These are phyloP conservation scores for Artibeus jamaicensis DNA, from an alignment of 2,797 vertebrate species.

Conservation along the genomic window DNA sequence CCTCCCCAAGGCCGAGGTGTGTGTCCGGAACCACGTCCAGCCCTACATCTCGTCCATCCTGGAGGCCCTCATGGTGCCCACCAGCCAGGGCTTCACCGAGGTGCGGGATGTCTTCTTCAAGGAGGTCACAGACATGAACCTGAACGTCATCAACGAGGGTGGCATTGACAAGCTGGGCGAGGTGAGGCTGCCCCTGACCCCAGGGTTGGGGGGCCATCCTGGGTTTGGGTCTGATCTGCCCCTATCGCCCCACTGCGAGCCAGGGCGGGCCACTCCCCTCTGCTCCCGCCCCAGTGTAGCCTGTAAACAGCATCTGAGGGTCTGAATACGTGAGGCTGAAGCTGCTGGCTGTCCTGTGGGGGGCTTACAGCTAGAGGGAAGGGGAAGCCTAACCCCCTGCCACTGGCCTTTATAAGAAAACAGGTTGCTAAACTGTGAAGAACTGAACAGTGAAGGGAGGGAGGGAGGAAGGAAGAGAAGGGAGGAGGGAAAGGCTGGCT, in stretches of 20 bases:
- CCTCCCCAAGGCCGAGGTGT: constrained; percentile 90
- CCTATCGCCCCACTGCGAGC: rapidly evolving
- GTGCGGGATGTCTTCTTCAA: constrained; percentile 93
- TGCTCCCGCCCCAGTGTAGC: no score
- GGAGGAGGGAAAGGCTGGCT: neutral
- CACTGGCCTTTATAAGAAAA: neutral
- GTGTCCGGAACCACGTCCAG: constrained; percentile 90
- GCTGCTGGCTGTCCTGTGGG: neutral
- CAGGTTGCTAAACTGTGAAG: neutral
- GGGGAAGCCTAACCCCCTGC: neutral
- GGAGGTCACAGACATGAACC: constrained; percentile 94
- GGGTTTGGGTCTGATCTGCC: neutral
- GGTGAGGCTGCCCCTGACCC: constrained; percentile 80
- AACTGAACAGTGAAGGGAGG: neutral
- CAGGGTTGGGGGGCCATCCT: rapidly evolving
- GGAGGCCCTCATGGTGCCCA: constrained; percentile 97
- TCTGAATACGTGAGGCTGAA: neutral
- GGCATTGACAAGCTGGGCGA: constrained; percentile 90
- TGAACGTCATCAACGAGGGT: constrained; percentile 90
- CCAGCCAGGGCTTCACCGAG: constrained; percentile 94
- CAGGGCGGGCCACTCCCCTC: neutral
- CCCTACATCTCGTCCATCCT: constrained; percentile 96
- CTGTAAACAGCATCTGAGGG: neutral
- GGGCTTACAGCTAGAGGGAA: neutral
- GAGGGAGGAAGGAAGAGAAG: neutral